Percentiles rank a stretch among this genome's conserved stretches.
These are phyloP conservation scores for Megaceryle torquata DNA, from an alignment of 2,113 vertebrate genomes.

Conservation along the genomic window DNA sequence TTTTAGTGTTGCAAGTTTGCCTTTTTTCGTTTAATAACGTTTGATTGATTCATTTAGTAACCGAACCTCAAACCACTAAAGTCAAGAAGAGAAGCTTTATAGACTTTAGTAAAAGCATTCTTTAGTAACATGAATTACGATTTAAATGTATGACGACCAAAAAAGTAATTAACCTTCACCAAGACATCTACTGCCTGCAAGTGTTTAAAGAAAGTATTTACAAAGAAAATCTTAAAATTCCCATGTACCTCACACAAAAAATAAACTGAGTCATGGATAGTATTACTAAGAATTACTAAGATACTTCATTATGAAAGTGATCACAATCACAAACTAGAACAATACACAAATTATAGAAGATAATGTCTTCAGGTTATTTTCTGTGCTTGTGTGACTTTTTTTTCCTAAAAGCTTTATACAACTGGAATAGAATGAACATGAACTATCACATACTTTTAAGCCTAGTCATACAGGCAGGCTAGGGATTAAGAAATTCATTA, in stretches of 20 bases:
- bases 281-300: not conserved
- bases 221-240: not conserved
- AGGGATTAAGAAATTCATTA: not conserved
- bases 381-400: not conserved
- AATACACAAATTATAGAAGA: not conserved
- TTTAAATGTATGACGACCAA: not conserved
- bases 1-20: not conserved
- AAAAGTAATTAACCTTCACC: not conserved
- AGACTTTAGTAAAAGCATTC: not conserved
- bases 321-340: slow-evolving; percentile 20
- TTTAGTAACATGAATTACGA: not conserved
- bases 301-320: not conserved
- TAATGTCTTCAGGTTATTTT: not conserved
- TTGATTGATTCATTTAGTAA: slow-evolving; percentile 33
- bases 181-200: not conserved
- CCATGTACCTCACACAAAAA: not conserved
- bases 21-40: not conserved
- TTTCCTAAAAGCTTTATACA: not conserved
- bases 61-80: slow-evolving; percentile 62
- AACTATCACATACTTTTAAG: not conserved
- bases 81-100: not conserved
- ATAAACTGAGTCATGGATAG: not conserved
- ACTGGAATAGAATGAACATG: not conserved
- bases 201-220: slow-evolving; percentile 14
- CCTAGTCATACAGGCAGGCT: not conserved